Percentiles rank a stretch among this genome's conserved stretches.
phyloP scores from a whole-genome alignment of 2,113 vertebrate species.

The Stegostoma tigrinum region DNA sequence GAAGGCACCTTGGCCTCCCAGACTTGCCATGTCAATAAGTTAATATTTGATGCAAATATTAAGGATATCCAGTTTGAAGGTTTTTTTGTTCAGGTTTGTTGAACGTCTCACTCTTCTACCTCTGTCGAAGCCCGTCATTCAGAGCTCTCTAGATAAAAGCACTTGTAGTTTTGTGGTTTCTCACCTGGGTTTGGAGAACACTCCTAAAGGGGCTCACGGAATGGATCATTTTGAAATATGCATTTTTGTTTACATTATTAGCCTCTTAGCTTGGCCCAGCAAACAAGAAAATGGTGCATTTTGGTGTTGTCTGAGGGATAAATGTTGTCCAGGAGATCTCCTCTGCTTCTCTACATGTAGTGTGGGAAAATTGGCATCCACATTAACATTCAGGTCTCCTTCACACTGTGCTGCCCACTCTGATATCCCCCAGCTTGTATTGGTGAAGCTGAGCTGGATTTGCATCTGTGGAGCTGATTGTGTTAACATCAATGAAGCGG shows the following conservation, averaged over 20 bases:
- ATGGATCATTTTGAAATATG: not conserved
- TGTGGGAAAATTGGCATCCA: not conserved
- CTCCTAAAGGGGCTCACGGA: not conserved
- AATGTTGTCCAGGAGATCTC: not conserved
- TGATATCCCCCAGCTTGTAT: too few relatives aligned
- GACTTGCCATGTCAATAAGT: not conserved
- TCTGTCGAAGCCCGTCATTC: not conserved
- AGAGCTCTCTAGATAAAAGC: not conserved
- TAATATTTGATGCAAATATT: not conserved
- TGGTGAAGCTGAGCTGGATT: too few relatives aligned
- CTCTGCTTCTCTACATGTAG: not conserved
- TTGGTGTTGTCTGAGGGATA: not conserved
- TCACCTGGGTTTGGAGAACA: not conserved
- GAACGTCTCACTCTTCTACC: not conserved
- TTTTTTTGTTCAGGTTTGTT: not conserved
- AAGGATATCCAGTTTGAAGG: not conserved
- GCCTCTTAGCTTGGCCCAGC: not conserved
- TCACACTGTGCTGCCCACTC: not conserved
- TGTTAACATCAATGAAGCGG: too few relatives aligned
- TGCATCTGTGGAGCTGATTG: too few relatives aligned
- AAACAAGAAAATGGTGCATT: not conserved
- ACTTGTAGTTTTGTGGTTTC: not conserved
- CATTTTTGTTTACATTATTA: not conserved
- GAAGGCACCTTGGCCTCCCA: not conserved
- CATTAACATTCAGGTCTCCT: too few relatives aligned